Base-by-base conservation (phyloP, 2,113 vertebrate species). In the Sinocyclocheilus anophthalmus region DNA sequence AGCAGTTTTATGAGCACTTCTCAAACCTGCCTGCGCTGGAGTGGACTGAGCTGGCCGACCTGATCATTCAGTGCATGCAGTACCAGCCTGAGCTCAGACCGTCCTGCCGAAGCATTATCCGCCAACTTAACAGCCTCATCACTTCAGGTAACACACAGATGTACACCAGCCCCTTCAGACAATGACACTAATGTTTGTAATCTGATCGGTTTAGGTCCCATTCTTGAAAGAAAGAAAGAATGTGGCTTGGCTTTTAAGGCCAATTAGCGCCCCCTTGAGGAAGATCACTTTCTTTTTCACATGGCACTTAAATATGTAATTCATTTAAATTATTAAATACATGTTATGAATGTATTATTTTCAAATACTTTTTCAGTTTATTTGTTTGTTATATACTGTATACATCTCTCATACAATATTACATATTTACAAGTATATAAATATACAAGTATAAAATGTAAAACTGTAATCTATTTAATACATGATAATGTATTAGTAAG, bases 121-220 rank as follows among this genome's bases (percentile, higher is more conserved):
- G 97, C 0, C 97, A 98, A 63, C 96, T 98, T 89, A 99, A 98
- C 91, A 95, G 94, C 92, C 95, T 99, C 85, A 97, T 96, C 90
- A 96, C 94, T 0, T 98, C 96, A n/a, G 97, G 97, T 98, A 91
- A 45, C 39, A 76, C 42, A 63, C 4, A 76, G 20, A 33, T 5
- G 50, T 26, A 55, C 24, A 37, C 42, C 57, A 22, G 18, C 12
- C 24, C 42, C 45, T 20, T 33, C 30, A 33, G 30, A 33, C 30
- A 33, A 5, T 73, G 73, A 18, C 53, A 33, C 42, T 11, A 13
- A 13, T 65, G 30, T 33, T 33, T 33, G 30, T 33, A 33, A 33
- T 33, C 30, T 33, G 30, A 33, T 33, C 30, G 2, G 30, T 33
- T 33, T 33, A 33, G 30, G 30, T 33, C 30, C 30, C 30, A 59